A percentile compares a stretch with the other conserved stretches of the same genome.
Conservation (phyloP, 1,140 invertebrate species). For the Lutraria rhynchaena region DNA sequence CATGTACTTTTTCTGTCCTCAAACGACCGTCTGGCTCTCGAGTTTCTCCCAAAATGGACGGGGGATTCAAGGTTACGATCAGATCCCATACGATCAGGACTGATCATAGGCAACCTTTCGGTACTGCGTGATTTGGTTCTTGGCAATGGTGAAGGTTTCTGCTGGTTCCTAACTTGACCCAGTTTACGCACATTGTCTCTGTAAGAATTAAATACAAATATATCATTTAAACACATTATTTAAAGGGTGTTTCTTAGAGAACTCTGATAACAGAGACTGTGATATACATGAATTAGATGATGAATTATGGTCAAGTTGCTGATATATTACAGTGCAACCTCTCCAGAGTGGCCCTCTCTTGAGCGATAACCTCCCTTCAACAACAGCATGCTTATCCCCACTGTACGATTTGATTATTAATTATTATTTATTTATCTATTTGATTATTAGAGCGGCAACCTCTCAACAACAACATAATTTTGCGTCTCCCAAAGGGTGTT, state of each 20-base stretch:
- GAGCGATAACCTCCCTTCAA: too few species aligned
- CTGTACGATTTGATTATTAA: too few species aligned
- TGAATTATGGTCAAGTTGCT: too few species aligned
- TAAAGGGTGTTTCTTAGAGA: background rate
- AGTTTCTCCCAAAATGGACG: constrained; percentile 43
- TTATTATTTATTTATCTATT: too few species aligned
- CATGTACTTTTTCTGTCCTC: constrained; percentile 44
- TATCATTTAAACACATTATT: background rate
- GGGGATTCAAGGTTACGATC: constrained; percentile 55
- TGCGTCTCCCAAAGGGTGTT: too few species aligned
- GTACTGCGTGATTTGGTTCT: constrained; percentile 59
- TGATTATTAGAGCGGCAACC: too few species aligned
- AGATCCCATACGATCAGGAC: constrained; percentile 59
- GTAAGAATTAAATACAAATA: constrained; percentile 28
- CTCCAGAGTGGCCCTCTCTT: too few species aligned
- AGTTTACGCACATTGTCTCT: constrained; percentile 69
- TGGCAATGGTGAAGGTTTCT: constrained; percentile 67
- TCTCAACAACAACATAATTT: too few species aligned
- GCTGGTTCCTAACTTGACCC: constrained; percentile 65
- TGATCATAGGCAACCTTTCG: constrained; percentile 60
- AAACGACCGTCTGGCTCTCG: constrained; percentile 39
- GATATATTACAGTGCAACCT: too few species aligned
- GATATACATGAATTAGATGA: too few species aligned
- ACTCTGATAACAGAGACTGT: too few species aligned
- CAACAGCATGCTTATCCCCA: too few species aligned